Percentiles rank a stretch among this genome's conserved stretches.
Evolutionary conservation across 2,797 vertebrate species (phyloP).

Genomic region (Sebastes nivosus): DNA sequence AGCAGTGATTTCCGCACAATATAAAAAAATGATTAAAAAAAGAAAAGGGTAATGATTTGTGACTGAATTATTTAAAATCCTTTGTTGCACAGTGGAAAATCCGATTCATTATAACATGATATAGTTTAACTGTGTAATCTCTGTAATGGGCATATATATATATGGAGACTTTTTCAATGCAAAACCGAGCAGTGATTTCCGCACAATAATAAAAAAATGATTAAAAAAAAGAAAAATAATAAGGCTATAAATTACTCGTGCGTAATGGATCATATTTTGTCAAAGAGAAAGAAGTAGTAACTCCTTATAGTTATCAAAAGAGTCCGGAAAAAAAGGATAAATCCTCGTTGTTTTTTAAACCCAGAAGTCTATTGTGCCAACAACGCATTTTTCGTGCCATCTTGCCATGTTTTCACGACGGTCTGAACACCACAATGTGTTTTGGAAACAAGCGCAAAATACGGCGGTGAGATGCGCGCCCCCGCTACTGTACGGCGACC

Average conservation of each 20-base stretch:
- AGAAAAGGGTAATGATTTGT: neutral
- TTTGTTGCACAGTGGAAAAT: neutral
- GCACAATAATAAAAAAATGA: neutral
- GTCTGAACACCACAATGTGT: constrained; percentile 32
- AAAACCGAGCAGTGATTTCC: constrained; percentile 13
- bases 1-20: constrained; percentile 8
- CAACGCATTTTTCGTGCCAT: constrained; percentile 69
- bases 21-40: neutral
- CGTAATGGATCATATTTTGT: constrained; percentile 1
- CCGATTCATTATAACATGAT: neutral
- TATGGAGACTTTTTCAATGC: neutral
- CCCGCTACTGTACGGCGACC: constrained; percentile 85
- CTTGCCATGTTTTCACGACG: constrained; percentile 57
- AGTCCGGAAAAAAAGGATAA: neutral
- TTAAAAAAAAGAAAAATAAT: constrained; percentile 18
- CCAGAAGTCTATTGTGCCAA: constrained; percentile 36
- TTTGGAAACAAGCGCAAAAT: constrained; percentile 64
- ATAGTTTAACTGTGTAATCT: neutral
- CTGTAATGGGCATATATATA: too few species aligned
- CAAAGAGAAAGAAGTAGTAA: constrained; percentile 2
- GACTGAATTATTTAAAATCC: neutral
- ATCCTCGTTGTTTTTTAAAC: neutral
- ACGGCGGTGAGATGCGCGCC: constrained; percentile 70
- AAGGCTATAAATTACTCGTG: neutral
- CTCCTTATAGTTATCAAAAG: constrained; percentile 24